Base-by-base conservation (phyloP, 2,888 invertebrate species). In the Trachelus iudaicus region DNA sequence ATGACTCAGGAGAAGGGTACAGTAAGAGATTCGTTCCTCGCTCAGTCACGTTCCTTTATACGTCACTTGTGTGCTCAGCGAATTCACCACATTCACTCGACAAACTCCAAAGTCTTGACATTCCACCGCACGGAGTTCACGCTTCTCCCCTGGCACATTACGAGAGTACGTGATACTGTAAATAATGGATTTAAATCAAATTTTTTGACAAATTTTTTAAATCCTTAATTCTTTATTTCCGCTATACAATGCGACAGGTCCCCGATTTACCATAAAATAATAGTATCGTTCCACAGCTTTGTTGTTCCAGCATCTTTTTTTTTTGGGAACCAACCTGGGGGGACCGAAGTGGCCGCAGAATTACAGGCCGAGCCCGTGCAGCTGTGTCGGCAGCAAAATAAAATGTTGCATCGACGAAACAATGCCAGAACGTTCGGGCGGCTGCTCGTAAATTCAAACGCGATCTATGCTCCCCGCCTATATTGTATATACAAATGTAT, bases 371-470 rank as follows among this genome's bases (percentile, higher is more conserved):
- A 56, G 56, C 23, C 23, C 23, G 23, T 56, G 56, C 56, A 56
- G 56, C 56, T 56, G 56, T 56, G 56, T 56, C 56, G 56, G 56
- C 56, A 56, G 56, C 9, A 76, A 75, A 68, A 73, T 33, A 77
- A 73, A 40, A 78, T 34, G 69, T 69, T 30, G 11, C 69, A 69
- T 34, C 35, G 56, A 56, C 73, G 74, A 79, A 82, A 84, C 82
- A 83, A 76, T 34, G 56, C 56, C 56, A 56, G 56, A 56, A 56
- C 56, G 56, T 56, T 56, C 56, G 56, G 56, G 23, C 23, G 75
- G 76, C 79, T 75, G 77, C 71, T 30, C 74, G 79, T 83, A 86
- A 88, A 88, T 88, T 85, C 83, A 79, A 71, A 77, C 79, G 79
- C 79, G 80, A 82, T 85, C 84, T 85, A 85, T 84, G 85, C 85